Evolutionary conservation across 2,113 vertebrate species (phyloP).

Genomic region (Peromyscus polionotus): DNA sequence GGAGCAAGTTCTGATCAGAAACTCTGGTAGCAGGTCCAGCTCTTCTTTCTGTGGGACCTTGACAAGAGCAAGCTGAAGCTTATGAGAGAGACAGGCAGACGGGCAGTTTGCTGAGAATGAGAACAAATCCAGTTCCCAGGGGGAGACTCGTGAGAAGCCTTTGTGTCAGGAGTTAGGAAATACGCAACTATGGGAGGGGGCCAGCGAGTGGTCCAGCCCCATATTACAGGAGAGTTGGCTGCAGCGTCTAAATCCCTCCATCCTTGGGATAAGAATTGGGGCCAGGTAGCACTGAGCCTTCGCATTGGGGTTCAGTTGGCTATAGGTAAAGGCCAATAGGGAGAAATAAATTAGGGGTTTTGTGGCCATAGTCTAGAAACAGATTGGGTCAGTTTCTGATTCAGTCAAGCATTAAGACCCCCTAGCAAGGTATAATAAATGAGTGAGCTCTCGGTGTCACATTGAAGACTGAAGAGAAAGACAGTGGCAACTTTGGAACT

Average conservation of each 20-base stretch:
- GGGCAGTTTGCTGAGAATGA: slow-evolving; percentile 15
- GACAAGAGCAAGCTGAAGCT: neutral
- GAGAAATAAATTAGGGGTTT: neutral
- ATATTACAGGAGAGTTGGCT: neutral
- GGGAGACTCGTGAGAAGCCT: neutral
- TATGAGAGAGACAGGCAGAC: neutral
- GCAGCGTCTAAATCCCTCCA: neutral
- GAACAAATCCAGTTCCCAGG: neutral
- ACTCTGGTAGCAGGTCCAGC: neutral
- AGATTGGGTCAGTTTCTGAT: neutral
- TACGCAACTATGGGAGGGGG: neutral
- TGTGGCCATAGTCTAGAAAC: neutral
- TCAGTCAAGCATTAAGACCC: neutral
- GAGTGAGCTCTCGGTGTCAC: neutral
- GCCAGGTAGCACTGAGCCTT: neutral
- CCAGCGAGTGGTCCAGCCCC: neutral
- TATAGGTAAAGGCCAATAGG: neutral
- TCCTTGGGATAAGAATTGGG: neutral
- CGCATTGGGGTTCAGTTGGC: neutral
- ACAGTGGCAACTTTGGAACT: neutral
- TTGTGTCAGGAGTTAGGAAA: neutral
- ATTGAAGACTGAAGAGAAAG: neutral
- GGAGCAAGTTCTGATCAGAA: neutral
- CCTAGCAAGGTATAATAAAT: neutral
- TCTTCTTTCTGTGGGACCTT: neutral